Percentiles rank a stretch among this genome's conserved stretches.
Conservation (phyloP, 2,888 invertebrate species). For the Opisthograptis luteolata region DNA sequence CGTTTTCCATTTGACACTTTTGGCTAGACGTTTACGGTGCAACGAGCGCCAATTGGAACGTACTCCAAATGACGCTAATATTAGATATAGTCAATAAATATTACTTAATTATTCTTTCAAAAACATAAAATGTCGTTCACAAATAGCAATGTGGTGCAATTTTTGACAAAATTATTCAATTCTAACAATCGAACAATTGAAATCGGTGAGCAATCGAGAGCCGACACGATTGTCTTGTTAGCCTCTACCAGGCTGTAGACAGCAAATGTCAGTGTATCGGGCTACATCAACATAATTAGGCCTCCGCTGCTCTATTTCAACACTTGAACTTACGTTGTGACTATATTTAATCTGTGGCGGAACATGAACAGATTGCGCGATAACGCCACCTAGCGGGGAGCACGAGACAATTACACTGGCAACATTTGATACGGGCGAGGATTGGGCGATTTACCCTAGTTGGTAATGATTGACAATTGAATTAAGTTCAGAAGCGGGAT, state of each 20-base stretch:
- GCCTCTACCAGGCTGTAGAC: slow-evolving; percentile 27
- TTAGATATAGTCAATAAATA: too few species aligned
- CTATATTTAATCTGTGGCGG: too few species aligned
- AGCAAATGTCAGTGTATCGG: slow-evolving; percentile 55
- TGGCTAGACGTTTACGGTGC: too few species aligned
- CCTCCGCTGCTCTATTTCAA: slow-evolving; percentile 40
- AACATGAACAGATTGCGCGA: slow-evolving; percentile 38
- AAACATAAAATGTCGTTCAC: slow-evolving; percentile 2
- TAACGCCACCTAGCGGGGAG: slow-evolving; percentile 41
- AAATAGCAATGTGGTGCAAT: slow-evolving; percentile 13
- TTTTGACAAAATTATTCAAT: slow-evolving; percentile 27
- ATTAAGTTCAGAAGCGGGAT: too few species aligned
- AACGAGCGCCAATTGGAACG: too few species aligned
- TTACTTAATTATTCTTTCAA: background rate
- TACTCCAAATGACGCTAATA: too few species aligned
- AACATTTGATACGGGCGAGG: slow-evolving; percentile 14
- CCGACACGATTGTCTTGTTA: slow-evolving; percentile 33
- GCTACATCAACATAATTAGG: slow-evolving; percentile 58
- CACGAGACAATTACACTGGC: slow-evolving; percentile 49
- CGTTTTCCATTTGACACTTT: too few species aligned
- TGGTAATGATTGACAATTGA: background rate
- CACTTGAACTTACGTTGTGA: too few species aligned
- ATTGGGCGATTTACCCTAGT: slow-evolving; percentile 3
- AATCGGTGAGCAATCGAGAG: slow-evolving; percentile 21
- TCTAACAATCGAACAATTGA: slow-evolving; percentile 24